These are phyloP conservation scores for Casuarius casuarius DNA, from an alignment of 2,113 vertebrate species.

Conservation along the genomic window DNA sequence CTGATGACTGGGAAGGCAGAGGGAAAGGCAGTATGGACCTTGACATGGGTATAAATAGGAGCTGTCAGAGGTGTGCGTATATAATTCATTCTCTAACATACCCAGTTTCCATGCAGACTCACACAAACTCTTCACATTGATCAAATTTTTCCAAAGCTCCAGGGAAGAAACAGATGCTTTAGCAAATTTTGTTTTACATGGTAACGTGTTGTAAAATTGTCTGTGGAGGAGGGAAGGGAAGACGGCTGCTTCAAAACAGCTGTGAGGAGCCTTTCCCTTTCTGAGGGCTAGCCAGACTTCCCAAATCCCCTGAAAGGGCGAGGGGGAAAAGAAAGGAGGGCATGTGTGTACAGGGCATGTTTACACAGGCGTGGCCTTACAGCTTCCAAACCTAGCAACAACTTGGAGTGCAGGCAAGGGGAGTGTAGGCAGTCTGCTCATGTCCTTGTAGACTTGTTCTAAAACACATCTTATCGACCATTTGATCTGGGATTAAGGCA, in stretches of 20 bases:
- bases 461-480: neutral
- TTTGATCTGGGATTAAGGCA: neutral
- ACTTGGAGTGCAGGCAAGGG: neutral
- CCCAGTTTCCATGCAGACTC: conserved; percentile 37
- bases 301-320: neutral
- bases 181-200: neutral
- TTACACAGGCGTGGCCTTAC: neutral
- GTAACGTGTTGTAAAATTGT: neutral
- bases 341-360: neutral
- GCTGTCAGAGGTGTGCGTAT: neutral
- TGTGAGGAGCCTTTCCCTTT: neutral
- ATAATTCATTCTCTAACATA: neutral
- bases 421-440: neutral
- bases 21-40: neutral
- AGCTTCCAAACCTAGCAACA: neutral
- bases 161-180: conserved; percentile 39
- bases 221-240: neutral
- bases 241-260: neutral
- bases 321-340: neutral
- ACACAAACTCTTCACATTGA: neutral
- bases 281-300: neutral
- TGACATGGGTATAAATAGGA: neutral
- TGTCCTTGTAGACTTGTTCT: neutral
- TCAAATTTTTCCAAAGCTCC: neutral
- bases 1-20: neutral